Conservation (phyloP, 2,113 vertebrate species). For the Hyperopisus bebe region DNA sequence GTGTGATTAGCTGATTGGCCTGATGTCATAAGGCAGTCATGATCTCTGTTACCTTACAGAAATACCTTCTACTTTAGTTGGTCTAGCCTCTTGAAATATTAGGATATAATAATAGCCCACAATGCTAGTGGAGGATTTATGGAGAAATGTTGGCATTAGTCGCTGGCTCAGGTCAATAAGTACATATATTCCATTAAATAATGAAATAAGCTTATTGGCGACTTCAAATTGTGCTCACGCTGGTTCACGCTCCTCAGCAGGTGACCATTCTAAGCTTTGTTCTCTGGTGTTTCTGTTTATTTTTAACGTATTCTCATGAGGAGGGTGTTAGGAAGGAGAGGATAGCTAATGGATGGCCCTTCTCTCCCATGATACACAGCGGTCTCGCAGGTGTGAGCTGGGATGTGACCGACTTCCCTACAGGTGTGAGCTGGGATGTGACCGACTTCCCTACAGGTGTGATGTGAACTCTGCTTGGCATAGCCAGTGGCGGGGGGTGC, state of each 20-base stretch:
- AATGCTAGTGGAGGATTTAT: not conserved
- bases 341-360: not conserved
- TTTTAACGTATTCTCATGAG: not conserved
- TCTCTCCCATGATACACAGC: not conserved
- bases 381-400: not conserved
- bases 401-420: not conserved
- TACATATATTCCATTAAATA: not conserved
- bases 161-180: not conserved
- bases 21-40: conserved; percentile 25
- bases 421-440: not conserved
- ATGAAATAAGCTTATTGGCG: not conserved
- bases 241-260: not conserved
- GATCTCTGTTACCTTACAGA: conserved; percentile 13
- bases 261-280: not conserved
- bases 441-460: not conserved
- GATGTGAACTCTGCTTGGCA: conserved; percentile 6
- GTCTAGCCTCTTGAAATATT: not conserved
- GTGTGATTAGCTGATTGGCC: not conserved
- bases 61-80: not conserved
- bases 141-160: not conserved
- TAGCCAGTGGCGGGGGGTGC: conserved; percentile 6
- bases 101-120: not conserved
- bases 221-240: not conserved
- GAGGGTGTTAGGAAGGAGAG: not conserved
- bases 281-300: not conserved